Conservation (phyloP, 1,140 invertebrate species). For the Drosophila hydei region DNA sequence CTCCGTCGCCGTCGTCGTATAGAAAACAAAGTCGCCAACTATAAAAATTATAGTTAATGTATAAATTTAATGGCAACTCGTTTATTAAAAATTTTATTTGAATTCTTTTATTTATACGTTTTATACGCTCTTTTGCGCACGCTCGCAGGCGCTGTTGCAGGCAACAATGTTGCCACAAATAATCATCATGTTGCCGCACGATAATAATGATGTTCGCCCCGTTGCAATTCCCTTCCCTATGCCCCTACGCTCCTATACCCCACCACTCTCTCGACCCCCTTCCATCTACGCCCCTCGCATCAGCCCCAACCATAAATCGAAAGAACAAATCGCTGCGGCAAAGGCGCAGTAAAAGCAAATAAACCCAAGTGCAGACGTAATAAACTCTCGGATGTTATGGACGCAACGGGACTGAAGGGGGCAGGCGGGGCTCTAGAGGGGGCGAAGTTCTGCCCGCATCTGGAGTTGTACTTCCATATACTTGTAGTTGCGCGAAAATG, state of each 20-base stretch:
- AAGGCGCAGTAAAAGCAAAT: constrained; percentile 81
- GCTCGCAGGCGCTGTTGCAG: constrained; percentile 44
- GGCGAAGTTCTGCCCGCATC: constrained; percentile 8
- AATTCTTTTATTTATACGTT: constrained; percentile 83
- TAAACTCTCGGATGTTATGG: constrained; percentile 80
- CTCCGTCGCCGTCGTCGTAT: constrained; percentile 54
- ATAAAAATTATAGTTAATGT: constrained; percentile 84
- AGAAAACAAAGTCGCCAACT: constrained; percentile 82
- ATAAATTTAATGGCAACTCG: constrained; percentile 84
- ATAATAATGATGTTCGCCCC: constrained; percentile 32
- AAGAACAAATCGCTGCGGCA: constrained; percentile 81
- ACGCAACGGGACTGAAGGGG: constrained; percentile 25
- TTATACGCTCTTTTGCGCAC: constrained; percentile 78
- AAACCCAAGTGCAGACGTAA: constrained; percentile 82
- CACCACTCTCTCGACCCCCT: not conserved
- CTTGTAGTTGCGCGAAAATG: constrained; percentile 42
- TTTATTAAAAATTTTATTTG: constrained; percentile 84
- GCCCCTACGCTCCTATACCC: not conserved
- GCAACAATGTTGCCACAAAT: constrained; percentile 72
- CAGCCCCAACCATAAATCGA: constrained; percentile 68
- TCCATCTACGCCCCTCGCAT: not conserved
- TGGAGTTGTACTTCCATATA: constrained; percentile 54
- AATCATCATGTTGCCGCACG: constrained; percentile 37
- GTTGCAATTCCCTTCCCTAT: constrained; percentile 24
- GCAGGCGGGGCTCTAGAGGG: not conserved